Base-by-base conservation (phyloP, 2,888 invertebrate species). In the Exephanes ischioxanthus region DNA sequence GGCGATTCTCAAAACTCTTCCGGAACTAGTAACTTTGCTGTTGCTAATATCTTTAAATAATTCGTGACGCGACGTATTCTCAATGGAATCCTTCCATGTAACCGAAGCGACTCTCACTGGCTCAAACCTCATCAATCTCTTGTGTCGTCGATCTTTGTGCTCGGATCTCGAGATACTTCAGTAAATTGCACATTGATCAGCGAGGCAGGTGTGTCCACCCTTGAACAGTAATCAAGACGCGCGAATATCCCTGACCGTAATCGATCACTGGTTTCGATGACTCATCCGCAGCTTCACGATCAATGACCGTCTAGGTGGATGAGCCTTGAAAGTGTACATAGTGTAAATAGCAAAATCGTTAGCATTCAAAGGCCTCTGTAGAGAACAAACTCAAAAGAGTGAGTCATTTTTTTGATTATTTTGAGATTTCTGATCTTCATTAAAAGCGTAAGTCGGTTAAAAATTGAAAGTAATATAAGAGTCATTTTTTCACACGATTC, bases 211-310 rank as follows among this genome's bases (percentile, higher is more conserved):
- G 33, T 71, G 66, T 41, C 41, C 16, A 16, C 22, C 78, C 78
- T 83, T 83, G 83, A 68, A 72, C 71, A 63, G 33, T n/a, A 67
- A 80, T 70, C 66, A 58, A 78, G 61, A 76, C 70, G 61, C 73
- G 19, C 41, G 67, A 55, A 83, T 66, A 85, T 79, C 85, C 85
- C 85, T 85, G 85, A 85, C 85, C 85, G 85, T 83, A 85, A 85
- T 85, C 75, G 70, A 85, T 79, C 75, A 37, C 26, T 14, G 58
- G 37, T 51, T 30, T 68, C 51, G 77, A 82, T 77, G 82, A 82
- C 71, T 76, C 82, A 82, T 77, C 14, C 26, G 45, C 37, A 37
- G 30, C 63, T 61, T 71, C 55, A 77, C 82, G 77, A 71, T 82
- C 82, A 82, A 41, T 11, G 41, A 41, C 41, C 9, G 9, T 41